Conservation (phyloP, 2,888 invertebrate species). For the Agrotis clavis region DNA sequence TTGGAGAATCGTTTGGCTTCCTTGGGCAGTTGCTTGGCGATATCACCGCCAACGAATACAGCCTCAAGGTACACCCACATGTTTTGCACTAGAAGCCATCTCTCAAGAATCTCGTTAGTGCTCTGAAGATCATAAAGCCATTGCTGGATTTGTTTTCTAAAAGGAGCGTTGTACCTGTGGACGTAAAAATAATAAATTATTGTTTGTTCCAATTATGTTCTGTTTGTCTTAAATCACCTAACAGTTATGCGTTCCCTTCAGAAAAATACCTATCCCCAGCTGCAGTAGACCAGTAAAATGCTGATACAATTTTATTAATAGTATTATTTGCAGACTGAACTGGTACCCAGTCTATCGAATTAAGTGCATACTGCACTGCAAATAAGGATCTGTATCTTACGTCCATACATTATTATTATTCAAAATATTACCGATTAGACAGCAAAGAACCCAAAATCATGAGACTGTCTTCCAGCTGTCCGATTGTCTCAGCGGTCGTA, state of each 20-base stretch:
- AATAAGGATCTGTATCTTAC: neutral
- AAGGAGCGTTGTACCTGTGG: constrained; percentile 97
- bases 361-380: neutral
- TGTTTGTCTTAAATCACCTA: neutral
- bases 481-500: constrained; percentile 98
- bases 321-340: neutral
- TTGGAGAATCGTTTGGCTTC: constrained; percentile 98
- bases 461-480: constrained; percentile 98
- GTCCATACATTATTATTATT: too few relatives aligned
- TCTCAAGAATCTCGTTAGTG: constrained; percentile 98
- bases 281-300: neutral
- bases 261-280: neutral
- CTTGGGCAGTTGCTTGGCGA: constrained; percentile 99
- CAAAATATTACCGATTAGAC: constrained; percentile 94
- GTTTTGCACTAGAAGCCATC: constrained; percentile 99
- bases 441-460: constrained; percentile 98
- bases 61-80: constrained; percentile 99
- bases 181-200: constrained; percentile 26
- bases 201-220: neutral
- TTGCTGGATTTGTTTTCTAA: constrained; percentile 98
- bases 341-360: neutral
- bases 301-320: too few relatives aligned
- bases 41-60: constrained; percentile 99
- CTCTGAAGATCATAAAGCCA: constrained; percentile 98
- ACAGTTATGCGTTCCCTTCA: neutral